phyloP scores from a whole-genome alignment of 2,888 invertebrate genomes.

The Andrena flavipes region DNA sequence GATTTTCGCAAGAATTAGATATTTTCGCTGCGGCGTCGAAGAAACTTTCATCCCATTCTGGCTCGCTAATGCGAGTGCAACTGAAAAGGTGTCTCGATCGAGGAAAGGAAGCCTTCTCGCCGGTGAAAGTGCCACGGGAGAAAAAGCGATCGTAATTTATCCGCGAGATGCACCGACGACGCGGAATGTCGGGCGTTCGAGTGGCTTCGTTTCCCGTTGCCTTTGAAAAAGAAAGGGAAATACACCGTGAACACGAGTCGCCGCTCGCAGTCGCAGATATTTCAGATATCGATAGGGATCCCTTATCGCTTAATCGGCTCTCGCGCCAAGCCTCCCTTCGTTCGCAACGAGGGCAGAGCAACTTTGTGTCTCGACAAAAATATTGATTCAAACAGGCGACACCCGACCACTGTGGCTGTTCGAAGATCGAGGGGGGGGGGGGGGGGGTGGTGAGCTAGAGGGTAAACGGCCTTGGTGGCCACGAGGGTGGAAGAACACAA shows the following conservation, averaged over 20 bases:
- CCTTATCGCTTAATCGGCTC: background rate
- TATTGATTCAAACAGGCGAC: background rate
- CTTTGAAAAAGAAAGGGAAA: conserved; percentile 29
- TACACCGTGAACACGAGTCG: background rate
- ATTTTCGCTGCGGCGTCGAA: too few species aligned
- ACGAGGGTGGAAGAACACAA: conserved; percentile 25
- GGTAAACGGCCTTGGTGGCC: conserved; percentile 25
- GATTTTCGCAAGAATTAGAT: background rate
- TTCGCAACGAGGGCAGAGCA: background rate
- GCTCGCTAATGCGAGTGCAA: background rate
- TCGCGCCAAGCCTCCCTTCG: background rate
- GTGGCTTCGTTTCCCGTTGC: conserved; percentile 21
- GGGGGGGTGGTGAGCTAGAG: background rate
- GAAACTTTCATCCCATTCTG: background rate
- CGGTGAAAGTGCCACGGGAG: conserved; percentile 47
- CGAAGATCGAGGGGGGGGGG: background rate
- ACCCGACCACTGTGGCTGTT: background rate
- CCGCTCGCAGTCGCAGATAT: background rate
- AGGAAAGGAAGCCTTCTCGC: conserved; percentile 5
- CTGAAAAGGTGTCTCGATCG: background rate
- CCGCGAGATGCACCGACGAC: conserved; percentile 18
- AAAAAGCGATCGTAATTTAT: conserved; percentile 53
- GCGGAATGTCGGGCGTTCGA: conserved; percentile 27
- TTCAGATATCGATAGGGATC: background rate
- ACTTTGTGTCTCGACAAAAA: background rate